A percentile compares a stretch with the other conserved stretches of the same genome.
Evolutionary conservation across 2,113 vertebrate genomes (phyloP).

Genomic region (Tor tambroides): DNA sequence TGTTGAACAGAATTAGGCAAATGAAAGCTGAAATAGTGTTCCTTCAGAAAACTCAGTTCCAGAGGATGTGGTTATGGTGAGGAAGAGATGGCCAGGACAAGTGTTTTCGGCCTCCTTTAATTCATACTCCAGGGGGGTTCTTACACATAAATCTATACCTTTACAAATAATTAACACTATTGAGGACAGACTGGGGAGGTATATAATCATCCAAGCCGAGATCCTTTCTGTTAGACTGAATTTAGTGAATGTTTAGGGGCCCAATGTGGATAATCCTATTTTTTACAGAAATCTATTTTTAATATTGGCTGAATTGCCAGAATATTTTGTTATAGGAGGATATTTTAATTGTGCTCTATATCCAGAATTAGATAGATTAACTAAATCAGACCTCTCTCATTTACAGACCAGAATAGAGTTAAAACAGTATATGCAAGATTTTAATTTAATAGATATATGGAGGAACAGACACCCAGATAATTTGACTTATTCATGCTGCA

Average conservation of each 20-base stretch:
- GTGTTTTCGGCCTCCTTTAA: too few species aligned
- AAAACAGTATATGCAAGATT: not conserved
- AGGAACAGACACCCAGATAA: not conserved
- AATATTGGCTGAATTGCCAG: not conserved
- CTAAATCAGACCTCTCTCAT: not conserved
- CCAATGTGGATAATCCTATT: not conserved
- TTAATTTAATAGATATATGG: not conserved
- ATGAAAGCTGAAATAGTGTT: too few species aligned
- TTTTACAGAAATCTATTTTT: conserved; percentile 10
- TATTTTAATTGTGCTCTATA: not conserved
- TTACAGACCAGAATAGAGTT: not conserved
- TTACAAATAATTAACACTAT: too few species aligned
- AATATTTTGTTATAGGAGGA: not conserved
- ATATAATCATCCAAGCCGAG: not conserved
- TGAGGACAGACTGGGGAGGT: not conserved
- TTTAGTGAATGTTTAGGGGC: conserved; percentile 12
- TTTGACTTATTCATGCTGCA: not conserved
- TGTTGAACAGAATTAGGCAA: too few species aligned
- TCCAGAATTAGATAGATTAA: conserved; percentile 4
- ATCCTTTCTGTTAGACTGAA: not conserved
- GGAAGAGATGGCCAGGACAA: too few species aligned
- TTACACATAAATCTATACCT: too few species aligned
- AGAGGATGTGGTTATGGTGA: too few species aligned
- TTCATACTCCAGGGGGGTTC: too few species aligned
- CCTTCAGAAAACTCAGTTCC: too few species aligned